Percentiles rank a stretch among this genome's conserved stretches.
These are phyloP conservation scores for Gymnodraco acuticeps DNA, from an alignment of 2,797 vertebrate genomes.

Conservation along the genomic window DNA sequence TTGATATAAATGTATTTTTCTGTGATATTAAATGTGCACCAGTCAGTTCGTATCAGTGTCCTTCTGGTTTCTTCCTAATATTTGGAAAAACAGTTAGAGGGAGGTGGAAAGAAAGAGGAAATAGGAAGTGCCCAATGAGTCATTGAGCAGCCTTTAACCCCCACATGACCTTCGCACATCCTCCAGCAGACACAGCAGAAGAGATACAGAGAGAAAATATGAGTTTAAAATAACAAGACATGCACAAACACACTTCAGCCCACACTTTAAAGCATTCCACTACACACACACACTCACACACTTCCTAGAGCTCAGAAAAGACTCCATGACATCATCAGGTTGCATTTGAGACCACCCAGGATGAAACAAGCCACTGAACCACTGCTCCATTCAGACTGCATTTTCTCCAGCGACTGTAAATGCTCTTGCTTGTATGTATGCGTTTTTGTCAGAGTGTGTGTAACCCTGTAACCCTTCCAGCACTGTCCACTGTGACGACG, in stretches of 20 bases:
- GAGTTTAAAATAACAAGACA: conserved; percentile 16
- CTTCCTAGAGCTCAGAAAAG: conserved; percentile 11
- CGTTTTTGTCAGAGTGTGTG: neutral
- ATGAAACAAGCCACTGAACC: conserved; percentile 2
- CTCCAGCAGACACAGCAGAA: conserved; percentile 1
- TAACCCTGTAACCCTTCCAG: neutral
- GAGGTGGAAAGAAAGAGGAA: conserved; percentile 41
- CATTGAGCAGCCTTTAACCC: conserved; percentile 22
- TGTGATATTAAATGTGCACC: neutral
- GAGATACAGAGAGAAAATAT: neutral
- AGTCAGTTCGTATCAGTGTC: neutral
- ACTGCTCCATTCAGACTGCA: neutral
- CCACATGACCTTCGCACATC: conserved; percentile 15
- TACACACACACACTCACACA: neutral
- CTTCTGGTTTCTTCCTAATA: conserved; percentile 26
- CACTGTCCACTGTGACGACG: neutral
- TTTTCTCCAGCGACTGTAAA: neutral
- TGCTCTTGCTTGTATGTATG: neutral
- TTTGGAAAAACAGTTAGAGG: conserved; percentile 59
- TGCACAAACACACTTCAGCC: conserved; percentile 12
- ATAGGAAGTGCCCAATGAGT: conserved; percentile 51
- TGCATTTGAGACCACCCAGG: conserved; percentile 44
- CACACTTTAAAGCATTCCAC: conserved; percentile 21
- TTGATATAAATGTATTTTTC: neutral
- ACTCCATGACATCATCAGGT: conserved; percentile 45